Evolutionary conservation across 2,888 invertebrate species (phyloP).

Genomic region (Dryobotodes eremita): DNA sequence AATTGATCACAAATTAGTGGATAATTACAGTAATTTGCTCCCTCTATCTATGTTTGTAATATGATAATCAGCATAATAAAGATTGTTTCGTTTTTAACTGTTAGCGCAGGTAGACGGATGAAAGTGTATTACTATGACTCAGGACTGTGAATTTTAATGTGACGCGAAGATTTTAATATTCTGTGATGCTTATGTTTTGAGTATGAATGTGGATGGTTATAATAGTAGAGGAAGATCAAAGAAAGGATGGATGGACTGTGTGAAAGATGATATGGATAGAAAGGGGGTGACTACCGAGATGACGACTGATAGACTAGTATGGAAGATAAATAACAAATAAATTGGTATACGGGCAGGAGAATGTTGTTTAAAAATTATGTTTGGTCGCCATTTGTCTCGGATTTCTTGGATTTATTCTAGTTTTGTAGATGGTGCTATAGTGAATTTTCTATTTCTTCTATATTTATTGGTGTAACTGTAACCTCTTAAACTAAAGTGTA

Average conservation of each 20-base stretch:
- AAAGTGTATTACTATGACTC: constrained; percentile 19
- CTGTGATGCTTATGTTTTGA: background rate
- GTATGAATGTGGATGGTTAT: background rate
- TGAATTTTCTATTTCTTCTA: too few species aligned
- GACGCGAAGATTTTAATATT: background rate
- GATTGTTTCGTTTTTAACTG: constrained; percentile 48
- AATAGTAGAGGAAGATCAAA: background rate
- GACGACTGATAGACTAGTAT: too few species aligned
- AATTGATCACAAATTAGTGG: constrained; percentile 58
- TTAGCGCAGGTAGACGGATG: constrained; percentile 17
- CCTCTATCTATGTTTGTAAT: constrained; percentile 44
- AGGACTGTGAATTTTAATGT: background rate
- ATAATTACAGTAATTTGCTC: constrained; percentile 55
- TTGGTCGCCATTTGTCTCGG: background rate
- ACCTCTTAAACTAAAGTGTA: too few species aligned
- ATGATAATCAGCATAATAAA: constrained; percentile 61
- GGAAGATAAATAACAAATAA: background rate
- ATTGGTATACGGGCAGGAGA: background rate
- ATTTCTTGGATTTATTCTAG: background rate
- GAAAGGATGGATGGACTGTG: background rate
- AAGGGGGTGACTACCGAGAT: background rate
- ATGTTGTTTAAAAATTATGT: background rate
- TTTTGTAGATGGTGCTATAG: background rate
- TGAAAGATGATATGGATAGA: too few species aligned
- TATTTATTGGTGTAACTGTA: too few species aligned